Conservation (phyloP, 2,113 vertebrate genomes). For the Pseudorhombus dupliciocellatus region DNA sequence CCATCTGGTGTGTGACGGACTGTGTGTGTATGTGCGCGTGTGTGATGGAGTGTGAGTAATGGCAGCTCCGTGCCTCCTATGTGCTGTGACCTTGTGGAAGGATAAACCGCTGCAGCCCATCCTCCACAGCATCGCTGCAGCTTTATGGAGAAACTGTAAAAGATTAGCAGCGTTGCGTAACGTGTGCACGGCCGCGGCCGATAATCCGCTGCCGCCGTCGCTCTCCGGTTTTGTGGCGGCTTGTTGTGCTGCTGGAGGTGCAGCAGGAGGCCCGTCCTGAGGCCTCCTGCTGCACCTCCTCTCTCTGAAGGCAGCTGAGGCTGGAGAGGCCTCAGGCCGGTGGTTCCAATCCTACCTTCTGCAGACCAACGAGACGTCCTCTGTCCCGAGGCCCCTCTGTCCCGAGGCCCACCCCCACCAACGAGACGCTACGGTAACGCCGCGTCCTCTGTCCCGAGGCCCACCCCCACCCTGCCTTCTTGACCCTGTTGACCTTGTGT, state of each 20-base stretch:
- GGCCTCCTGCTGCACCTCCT: too few relatives aligned
- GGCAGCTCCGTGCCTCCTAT: not conserved
- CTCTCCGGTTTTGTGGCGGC: not conserved
- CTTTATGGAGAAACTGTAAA: slow-evolving; percentile 2
- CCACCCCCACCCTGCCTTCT: slow-evolving; percentile 11
- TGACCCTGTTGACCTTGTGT: not conserved
- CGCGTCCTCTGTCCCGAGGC: not conserved
- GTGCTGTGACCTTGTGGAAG: slow-evolving; percentile 60
- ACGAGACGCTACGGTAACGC: too few relatives aligned
- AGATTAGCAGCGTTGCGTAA: slow-evolving; percentile 50
- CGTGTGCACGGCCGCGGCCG: slow-evolving; percentile 2
- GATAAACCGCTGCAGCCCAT: not conserved
- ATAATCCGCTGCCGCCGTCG: slow-evolving; percentile 33
- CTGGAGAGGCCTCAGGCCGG: too few relatives aligned
- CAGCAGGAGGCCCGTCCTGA: too few relatives aligned
- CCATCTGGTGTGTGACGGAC: slow-evolving; percentile 52
- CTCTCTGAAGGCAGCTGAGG: too few relatives aligned
- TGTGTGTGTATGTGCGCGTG: not conserved
- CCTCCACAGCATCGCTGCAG: not conserved
- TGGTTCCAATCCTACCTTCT: too few relatives aligned
- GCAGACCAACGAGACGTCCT: too few relatives aligned
- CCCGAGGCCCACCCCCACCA: slow-evolving; percentile 5
- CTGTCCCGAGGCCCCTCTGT: not conserved
- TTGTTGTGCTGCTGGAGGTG: not conserved
- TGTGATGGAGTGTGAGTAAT: not conserved